Conservation (phyloP, 2,113 vertebrate species). For the Elachura formosa region DNA sequence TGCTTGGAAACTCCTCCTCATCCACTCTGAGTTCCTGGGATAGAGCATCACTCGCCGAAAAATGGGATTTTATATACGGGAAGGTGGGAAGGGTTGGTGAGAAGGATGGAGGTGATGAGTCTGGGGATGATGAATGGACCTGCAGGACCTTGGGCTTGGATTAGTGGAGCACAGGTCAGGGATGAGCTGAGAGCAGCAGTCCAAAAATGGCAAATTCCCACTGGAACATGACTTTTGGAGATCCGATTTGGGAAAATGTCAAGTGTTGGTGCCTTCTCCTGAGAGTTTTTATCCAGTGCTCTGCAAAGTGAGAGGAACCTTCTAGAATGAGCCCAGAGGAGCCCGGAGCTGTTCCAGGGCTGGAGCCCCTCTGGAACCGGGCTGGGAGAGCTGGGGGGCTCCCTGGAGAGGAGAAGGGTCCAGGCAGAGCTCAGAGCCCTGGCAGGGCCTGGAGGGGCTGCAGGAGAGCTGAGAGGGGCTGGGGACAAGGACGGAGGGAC, state of each 20-base stretch:
- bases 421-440: not conserved
- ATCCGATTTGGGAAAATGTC: accelerated
- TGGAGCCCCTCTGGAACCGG: not conserved
- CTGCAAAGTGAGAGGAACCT: accelerated
- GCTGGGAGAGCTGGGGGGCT: not conserved
- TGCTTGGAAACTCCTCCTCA: not conserved
- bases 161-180: not conserved
- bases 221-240: not conserved
- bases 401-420: not conserved
- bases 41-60: accelerated
- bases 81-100: not conserved
- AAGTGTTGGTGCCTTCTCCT: not conserved
- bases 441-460: not conserved
- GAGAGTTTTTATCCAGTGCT: not conserved
- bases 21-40: accelerated
- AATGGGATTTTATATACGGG: not conserved
- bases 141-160: not conserved
- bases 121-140: not conserved
- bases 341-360: accelerated
- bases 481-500: not conserved
- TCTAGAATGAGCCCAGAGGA: not conserved
- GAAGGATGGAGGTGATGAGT: not conserved
- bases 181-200: accelerated
- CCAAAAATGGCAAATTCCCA: not conserved
- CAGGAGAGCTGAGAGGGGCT: not conserved